phyloP scores from a whole-genome alignment of 1,140 invertebrate species.

The Carcinoscorpius rotundicauda region DNA sequence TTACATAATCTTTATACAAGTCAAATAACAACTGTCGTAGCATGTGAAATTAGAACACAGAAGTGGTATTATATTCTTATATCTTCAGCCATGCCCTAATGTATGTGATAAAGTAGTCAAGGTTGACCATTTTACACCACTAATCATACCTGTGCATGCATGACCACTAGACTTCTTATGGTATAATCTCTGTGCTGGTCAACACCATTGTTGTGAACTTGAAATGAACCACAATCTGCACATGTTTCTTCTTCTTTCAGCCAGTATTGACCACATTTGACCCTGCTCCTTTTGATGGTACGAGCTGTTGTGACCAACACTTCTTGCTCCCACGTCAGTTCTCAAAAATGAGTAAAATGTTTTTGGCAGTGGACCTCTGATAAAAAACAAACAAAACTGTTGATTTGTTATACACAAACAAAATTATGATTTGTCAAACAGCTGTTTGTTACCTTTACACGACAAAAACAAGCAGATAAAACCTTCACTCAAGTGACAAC shows the following conservation, averaged over 20 bases:
- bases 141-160: conserved; percentile 58
- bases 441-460: no score
- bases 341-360: conserved; percentile 85
- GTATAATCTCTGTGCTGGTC: conserved; percentile 71
- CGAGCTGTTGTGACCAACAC: conserved; percentile 85
- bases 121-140: not conserved
- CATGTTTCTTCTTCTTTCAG: conserved; percentile 53
- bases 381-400: not conserved
- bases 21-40: no score
- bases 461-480: no score
- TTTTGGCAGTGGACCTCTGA: conserved; percentile 68
- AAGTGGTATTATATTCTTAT: no score
- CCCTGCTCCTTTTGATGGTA: conserved; percentile 69
- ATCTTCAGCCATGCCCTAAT: no score
- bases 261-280: conserved; percentile 94
- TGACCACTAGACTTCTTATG: conserved; percentile 65
- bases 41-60: no score
- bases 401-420: not conserved
- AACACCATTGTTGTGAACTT: conserved; percentile 60
- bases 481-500: no score
- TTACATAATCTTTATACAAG: no score
- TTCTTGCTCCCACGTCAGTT: conserved; percentile 73
- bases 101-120: no score
- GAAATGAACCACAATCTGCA: conserved; percentile 59
- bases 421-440: no score